phyloP scores from a whole-genome alignment of 2,113 vertebrate species.

The Brienomyrus longianalis region DNA sequence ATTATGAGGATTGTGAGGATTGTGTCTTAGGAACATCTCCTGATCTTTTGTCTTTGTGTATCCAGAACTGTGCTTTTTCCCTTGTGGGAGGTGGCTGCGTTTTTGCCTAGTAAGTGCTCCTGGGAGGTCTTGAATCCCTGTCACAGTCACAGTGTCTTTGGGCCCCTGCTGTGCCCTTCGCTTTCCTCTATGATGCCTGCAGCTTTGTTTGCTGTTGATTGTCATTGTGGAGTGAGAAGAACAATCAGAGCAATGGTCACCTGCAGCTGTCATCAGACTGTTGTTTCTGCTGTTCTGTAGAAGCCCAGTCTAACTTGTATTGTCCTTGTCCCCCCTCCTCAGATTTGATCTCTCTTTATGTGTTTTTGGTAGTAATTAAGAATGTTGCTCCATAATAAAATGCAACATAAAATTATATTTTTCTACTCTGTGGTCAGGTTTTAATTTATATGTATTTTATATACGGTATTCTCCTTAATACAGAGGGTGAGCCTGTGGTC shows the following conservation, averaged over 20 bases:
- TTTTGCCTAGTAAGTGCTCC: background rate
- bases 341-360: background rate
- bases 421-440: background rate
- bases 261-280: background rate
- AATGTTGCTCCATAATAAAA: background rate
- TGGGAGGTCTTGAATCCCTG: background rate
- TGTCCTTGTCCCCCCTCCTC: background rate
- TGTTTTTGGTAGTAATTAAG: background rate
- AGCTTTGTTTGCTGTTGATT: background rate
- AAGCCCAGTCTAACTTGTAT: background rate
- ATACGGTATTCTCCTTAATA: constrained; percentile 31
- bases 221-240: constrained; percentile 34
- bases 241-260: constrained; percentile 20
- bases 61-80: background rate
- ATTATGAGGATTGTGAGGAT: background rate
- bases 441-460: constrained; percentile 9
- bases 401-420: background rate
- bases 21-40: background rate
- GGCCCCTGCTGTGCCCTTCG: background rate
- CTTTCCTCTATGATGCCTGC: background rate
- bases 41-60: background rate
- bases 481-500: constrained; percentile 31
- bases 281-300: background rate
- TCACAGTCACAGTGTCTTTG: background rate
- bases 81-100: background rate